These are phyloP conservation scores for Masnerella sp. DNA, from an alignment of 2,888 invertebrate species.

Conservation along the genomic window DNA sequence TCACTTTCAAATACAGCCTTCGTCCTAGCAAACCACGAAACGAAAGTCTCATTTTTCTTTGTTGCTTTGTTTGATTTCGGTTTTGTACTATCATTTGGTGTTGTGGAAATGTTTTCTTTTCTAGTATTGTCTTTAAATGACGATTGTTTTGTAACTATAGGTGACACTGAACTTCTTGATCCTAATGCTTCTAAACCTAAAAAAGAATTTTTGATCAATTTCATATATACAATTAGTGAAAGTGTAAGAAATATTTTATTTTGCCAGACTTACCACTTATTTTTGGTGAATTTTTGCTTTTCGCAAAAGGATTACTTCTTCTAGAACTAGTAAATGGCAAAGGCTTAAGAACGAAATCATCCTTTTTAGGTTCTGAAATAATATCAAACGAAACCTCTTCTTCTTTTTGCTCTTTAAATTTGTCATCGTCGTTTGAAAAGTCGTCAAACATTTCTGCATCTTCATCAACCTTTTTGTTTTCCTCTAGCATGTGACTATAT, in stretches of 20 bases:
- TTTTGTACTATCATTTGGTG: too few relatives aligned
- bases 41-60: constrained; percentile 79
- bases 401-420: too few relatives aligned
- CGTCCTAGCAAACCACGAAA: constrained; percentile 82
- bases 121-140: neutral
- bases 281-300: constrained; percentile 64
- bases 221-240: constrained; percentile 62
- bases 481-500: constrained; percentile 68
- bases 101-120: too few relatives aligned
- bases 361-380: constrained; percentile 62
- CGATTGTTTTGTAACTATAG: constrained; percentile 17
- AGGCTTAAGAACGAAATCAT: constrained; percentile 71
- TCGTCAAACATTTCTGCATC: constrained; percentile 62
- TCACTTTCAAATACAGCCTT: constrained; percentile 80
- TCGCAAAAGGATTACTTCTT: constrained; percentile 78
- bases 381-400: constrained; percentile 65
- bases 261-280: constrained; percentile 61
- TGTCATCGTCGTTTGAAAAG: constrained; percentile 17
- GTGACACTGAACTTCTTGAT: neutral
- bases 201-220: neutral
- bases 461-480: constrained; percentile 67
- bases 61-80: constrained; percentile 42
- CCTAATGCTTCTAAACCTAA: constrained; percentile 63
- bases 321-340: constrained; percentile 65
- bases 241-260: neutral